Base-by-base conservation (phyloP, 1,140 invertebrate species). In the Mycetomoellerius zeteki region DNA sequence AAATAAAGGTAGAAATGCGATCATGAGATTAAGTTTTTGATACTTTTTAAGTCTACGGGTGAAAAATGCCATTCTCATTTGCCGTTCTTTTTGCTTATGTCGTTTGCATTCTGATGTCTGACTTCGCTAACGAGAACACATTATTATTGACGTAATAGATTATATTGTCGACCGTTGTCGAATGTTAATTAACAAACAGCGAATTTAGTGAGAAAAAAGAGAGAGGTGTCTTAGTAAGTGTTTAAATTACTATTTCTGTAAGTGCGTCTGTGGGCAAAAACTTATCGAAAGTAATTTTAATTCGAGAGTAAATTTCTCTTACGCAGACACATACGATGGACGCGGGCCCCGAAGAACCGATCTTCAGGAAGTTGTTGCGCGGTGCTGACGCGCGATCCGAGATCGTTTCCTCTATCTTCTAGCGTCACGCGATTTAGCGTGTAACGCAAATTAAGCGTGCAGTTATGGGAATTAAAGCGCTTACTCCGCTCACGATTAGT, bases 381-480 rank as follows among this genome's bases (percentile, higher is more conserved):
- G 60, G 14, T 60, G 27, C 50, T 33, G 47, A 80, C 56, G 80
- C 67, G 80, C 69, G 69, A 73, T 58, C 33, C 65, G 30, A 73
- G 67, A 72, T 84, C 56, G 65, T 54, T 84, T 84, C 67, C 24
- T 73, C 37, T 54, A 85, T 86, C 37, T 37, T 30, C 60, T 65
- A 78, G 65, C 73, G 86, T 92, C 89, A 90, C 88, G 88, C 87
- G 85, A 92, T 88, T 91, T 90, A 90, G 90, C 89, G 89, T 90
- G 89, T 87, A 85, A 81, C 78, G 86, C 81, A 90, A 92, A 93
- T 92, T 90, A 93, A 92, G 76, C 89, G 82, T 90, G 81, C 88
- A 92, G 91, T 92, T 91, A 91, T 60, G 47, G 24, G 75, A 82
- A 67, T 86, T 77, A 54, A 86, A 80, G 75, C 54, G 56, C 33